Percentiles rank a stretch among this genome's conserved stretches.
phyloP scores from a whole-genome alignment of 2,797 vertebrate genomes.

The Pangasius krempfi region DNA sequence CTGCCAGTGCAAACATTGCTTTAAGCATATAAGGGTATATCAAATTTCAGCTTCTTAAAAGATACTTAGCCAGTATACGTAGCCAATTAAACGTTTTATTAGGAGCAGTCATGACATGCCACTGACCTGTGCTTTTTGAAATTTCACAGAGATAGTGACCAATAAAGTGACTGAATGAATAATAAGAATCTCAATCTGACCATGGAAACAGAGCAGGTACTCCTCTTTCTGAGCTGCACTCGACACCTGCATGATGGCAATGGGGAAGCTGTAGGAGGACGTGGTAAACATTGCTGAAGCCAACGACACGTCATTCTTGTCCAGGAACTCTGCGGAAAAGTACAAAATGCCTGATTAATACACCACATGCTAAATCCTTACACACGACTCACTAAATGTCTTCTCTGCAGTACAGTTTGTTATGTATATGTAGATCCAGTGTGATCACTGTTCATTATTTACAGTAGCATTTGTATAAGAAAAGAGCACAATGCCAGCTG shows the following conservation, averaged over 20 bases:
- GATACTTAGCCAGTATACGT: not conserved
- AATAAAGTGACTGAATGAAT: not conserved
- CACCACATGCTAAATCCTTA: slow-evolving; percentile 22
- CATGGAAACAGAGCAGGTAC: slow-evolving; percentile 89
- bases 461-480: not conserved
- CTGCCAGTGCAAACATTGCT: slow-evolving; percentile 65
- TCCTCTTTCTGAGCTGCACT: slow-evolving; percentile 84
- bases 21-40: not conserved
- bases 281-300: slow-evolving; percentile 84
- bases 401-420: not conserved
- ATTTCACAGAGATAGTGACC: not conserved
- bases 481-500: not conserved
- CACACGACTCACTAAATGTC: not conserved
- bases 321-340: slow-evolving; percentile 82
- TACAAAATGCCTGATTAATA: slow-evolving; percentile 29
- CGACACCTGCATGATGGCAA: slow-evolving; percentile 87
- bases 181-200: slow-evolving; percentile 62
- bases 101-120: not conserved
- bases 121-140: not conserved
- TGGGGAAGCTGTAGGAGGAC: slow-evolving; percentile 86
- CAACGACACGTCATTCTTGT: slow-evolving; percentile 88
- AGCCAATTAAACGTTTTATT: not conserved
- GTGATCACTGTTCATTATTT: not conserved
- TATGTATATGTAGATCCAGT: not conserved
- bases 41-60: not conserved